Base-by-base conservation (phyloP, 1,140 invertebrate genomes). In the Hypothenemus hampei region DNA sequence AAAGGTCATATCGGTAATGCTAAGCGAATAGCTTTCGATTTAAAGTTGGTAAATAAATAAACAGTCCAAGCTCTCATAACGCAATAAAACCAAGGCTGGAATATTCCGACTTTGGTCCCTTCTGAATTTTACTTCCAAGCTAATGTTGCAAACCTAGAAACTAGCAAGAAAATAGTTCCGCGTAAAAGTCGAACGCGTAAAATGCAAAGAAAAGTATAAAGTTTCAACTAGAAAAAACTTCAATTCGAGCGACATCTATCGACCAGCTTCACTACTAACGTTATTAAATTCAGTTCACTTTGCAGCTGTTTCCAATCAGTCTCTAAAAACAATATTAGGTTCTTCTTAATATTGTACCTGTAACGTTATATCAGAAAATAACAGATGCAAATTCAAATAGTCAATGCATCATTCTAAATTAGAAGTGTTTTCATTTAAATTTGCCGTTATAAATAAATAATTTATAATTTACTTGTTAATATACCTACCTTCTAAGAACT, bases 121-220 rank as follows among this genome's bases (percentile, higher is more conserved):
- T 43, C 19, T 43, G 22, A 22, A 43, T 43, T 23, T 43, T 13
- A 43, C 18, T 43, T 23, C 40, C 22, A 23, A 7, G 18, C 40
- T 24, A 43, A 23, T 43, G 40, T 21, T n/a, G 40, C 40, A 21
- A 11, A 23, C 40, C 7, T 20, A 43, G 18, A 11, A 22, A 39
- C 11, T 16, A n/a, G n/a, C 11, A 43, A 24, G 19, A n/a, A 43
- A 43, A 43, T 24, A 24, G 18, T 43, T 43, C 23, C 40, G 16
- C 4, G 35, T 35, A 47, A n/a, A 47, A 33, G 11, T 18, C 18
- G 18, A n/a, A 29, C 4, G 45, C 45, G 19, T 5, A 39, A 16
- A 47, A 47, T n/a, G n/a, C n/a, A n/a, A n/a, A n/a, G n/a, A 47
- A 47, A 21, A 26, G 15, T n/a, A 36, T 47, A 47, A 39, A 19